Evolutionary conservation across 2,888 invertebrate genomes (phyloP).

Genomic region (Melanostoma scalare): DNA sequence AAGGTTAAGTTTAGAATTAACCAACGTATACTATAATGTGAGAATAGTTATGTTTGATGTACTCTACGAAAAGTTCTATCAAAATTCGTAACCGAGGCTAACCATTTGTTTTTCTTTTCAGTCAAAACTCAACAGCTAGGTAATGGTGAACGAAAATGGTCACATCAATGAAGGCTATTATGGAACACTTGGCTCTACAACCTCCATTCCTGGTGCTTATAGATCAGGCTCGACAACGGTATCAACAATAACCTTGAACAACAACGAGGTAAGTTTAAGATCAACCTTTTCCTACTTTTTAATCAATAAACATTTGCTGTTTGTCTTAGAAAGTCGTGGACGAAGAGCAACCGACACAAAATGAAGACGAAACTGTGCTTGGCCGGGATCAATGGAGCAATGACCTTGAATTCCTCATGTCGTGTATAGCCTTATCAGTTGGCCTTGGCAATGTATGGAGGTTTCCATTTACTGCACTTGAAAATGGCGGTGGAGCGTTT

Average conservation of each 20-base stretch:
- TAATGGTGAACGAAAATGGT: slow-evolving; percentile 70
- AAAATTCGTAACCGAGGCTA: background rate
- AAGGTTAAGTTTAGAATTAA: too few relatives aligned
- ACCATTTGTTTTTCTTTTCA: background rate
- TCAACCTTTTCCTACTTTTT: background rate
- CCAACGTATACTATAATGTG: too few relatives aligned
- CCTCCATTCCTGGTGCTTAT: slow-evolving; percentile 73
- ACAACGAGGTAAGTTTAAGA: slow-evolving; percentile 31
- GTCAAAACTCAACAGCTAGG: background rate
- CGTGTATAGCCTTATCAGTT: slow-evolving; percentile 84
- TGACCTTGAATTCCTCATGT: slow-evolving; percentile 86
- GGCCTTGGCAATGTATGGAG: slow-evolving; percentile 87
- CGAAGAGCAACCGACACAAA: background rate
- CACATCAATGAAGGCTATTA: slow-evolving; percentile 76
- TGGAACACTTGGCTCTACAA: slow-evolving; percentile 75
- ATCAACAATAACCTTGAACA: slow-evolving; percentile 52
- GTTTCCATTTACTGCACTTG: slow-evolving; percentile 86
- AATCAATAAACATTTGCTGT: background rate
- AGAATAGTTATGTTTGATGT: too few relatives aligned
- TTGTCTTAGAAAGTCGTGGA: slow-evolving; percentile 5
- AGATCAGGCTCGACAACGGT: slow-evolving; percentile 54
- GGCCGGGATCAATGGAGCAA: slow-evolving; percentile 84
- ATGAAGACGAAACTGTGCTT: slow-evolving; percentile 14
- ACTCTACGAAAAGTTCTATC: background rate
- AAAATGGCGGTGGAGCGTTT: slow-evolving; percentile 87